Evolutionary conservation across 2,888 invertebrate genomes (phyloP).

Genomic region (Cyrtodaria siliqua): DNA sequence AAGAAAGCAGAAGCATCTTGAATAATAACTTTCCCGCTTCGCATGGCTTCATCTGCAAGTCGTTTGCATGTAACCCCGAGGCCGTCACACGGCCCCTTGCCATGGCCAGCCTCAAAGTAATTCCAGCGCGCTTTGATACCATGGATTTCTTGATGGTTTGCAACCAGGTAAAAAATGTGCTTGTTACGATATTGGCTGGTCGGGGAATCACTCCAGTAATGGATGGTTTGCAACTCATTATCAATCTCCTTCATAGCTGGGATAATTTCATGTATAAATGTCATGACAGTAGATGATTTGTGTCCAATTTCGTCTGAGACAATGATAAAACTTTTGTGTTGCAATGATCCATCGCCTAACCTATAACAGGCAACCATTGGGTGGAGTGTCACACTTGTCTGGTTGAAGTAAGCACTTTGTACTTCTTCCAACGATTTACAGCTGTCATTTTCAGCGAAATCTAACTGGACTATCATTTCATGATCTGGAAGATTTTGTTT

Average conservation of each 20-base stretch:
- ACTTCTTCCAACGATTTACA: constrained; percentile 34
- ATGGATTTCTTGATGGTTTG: constrained; percentile 12
- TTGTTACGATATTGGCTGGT: constrained; percentile 52
- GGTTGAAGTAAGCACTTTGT: constrained; percentile 35
- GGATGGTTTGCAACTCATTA: background rate
- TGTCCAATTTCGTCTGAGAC: constrained; percentile 55
- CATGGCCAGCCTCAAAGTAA: constrained; percentile 15
- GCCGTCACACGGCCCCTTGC: constrained; percentile 17
- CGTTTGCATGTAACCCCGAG: constrained; percentile 5
- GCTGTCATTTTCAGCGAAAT: constrained; percentile 42
- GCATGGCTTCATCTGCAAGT: constrained; percentile 19
- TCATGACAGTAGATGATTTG: constrained; percentile 34
- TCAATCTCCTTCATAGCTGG: constrained; percentile 33
- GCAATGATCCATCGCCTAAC: constrained; percentile 3
- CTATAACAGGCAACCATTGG: constrained; percentile 52
- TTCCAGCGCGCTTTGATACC: constrained; percentile 3
- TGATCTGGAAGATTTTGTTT: no score
- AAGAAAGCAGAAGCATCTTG: background rate
- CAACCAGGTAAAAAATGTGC: constrained; percentile 38
- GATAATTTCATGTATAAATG: constrained; percentile 42
- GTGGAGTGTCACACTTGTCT: constrained; percentile 47
- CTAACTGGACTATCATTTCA: no score
- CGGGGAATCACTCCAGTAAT: constrained; percentile 27
- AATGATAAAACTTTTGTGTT: constrained; percentile 41
- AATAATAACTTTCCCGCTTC: constrained; percentile 4